Base-by-base conservation (phyloP, 2,113 vertebrate species). In the Aegotheles bennettii region DNA sequence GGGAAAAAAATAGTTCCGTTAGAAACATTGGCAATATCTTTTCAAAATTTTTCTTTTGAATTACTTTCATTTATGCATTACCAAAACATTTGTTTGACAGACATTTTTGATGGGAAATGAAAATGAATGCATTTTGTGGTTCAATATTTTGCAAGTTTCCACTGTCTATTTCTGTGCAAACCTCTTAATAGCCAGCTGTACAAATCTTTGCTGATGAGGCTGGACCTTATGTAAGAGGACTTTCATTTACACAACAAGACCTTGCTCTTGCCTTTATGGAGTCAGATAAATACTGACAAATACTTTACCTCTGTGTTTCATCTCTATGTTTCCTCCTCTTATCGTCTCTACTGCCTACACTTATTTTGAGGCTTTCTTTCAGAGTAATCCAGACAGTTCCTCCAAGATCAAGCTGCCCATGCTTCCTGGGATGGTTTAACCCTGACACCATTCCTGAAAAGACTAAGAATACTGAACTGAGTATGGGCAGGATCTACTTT, bases 41-140 rank as follows among this genome's bases (percentile, higher is more conserved):
- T 94, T 80, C 15, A 38, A 42, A 91, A 75, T 78, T 94, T 95
- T 81, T 69, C 68, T 83, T 91, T 89, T 68, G 40, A 79, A 75
- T 90, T 74, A 48, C 29, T 88, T 35, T 43, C 36, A 80, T 80
- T 77, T 82, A 71, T 53, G 14, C 23, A 26, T 68, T 56, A 35
- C 16, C 75, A 51, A 90, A 78, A 67, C 77, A 53, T 60, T 90
- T 85, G 18, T 54, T 80, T 3, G 2, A 28, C 57, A 90, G 76
- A 64, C 13, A 43, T 68, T 70, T 83, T 71, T 78, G 45, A 90
- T 94, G 28, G 56, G 38, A 77, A 64, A 63, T 69, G 38, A 60
- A 96, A 88, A 83, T 33, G 10, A 70, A 24, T 13, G 8, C 45
- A 54, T 64, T 51, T 80, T 50, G 10, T 51, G 38, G 50, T 31